Evolutionary conservation across 1,140 invertebrate genomes (phyloP), one percentile per base, ranked within the genome.

Genomic region (Drosophila nasuta): DNA sequence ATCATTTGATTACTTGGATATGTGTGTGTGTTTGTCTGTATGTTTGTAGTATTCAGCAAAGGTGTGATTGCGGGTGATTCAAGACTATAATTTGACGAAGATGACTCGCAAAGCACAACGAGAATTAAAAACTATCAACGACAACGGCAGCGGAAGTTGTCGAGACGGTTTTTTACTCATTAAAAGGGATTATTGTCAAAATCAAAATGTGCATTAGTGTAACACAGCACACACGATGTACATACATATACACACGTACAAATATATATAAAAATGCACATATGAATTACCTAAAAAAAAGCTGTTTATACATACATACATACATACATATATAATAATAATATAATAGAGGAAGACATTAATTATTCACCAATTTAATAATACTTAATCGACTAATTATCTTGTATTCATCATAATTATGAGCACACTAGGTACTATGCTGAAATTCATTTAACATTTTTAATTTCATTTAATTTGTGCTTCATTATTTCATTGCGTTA

Each of bases 281-380:
- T 25, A 25, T 25, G 3, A 25, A 25, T 25, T 25, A 25, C 20
- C 20, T 25, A 25, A 25, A 25, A 25, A 20, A 25, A 20, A 20
- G 2, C 20, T 25, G 1, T 13, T 13, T 13, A 13, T 35, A 38
- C 8, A 66, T 45, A 56, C 25, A 43, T 38, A 56, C n/a, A 58
- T 46, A 25, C 5, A 35, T 51, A 67, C 35, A 25, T 46, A 30
- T 30, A 17, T 17, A 17, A 17, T 17, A 17, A 17, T 17, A 17
- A 17, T 17, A 17, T 17, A 17, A 17, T 64, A 67, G 56, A 73
- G 76, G 65, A 79, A 65, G 46, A 69, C 62, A 35, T 79, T 83
- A 85, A 89, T 89, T 75, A 71, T 81, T 81, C 69, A 73, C 72
- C 81, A 81, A 85, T 90, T 90, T 76, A 76, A 74, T 69, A 66